Conservation (phyloP, 1,140 invertebrate species). For the Drosophila chauvacae region DNA sequence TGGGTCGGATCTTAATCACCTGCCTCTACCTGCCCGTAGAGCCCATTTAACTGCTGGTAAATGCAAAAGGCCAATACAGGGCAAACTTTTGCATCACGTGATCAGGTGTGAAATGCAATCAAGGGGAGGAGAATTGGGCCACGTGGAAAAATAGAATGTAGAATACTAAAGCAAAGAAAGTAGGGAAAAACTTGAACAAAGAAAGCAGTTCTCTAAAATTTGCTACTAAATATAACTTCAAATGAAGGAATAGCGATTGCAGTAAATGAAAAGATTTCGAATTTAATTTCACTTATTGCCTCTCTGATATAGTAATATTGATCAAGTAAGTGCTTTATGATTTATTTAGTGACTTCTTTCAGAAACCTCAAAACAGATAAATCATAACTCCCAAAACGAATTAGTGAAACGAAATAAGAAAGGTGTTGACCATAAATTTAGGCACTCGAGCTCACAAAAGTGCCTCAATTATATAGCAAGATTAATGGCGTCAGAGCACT, state of each 20-base stretch:
- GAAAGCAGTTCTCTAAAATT: no score
- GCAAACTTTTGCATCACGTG: conserved; percentile 43
- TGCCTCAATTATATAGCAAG: conserved; percentile 9
- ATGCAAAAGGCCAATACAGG: conserved; percentile 40
- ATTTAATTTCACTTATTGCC: no score
- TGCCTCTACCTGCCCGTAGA: conserved; percentile 6
- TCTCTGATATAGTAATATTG: not conserved
- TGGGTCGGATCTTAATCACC: conserved; percentile 61
- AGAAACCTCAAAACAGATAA: not conserved
- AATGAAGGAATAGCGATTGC: not conserved
- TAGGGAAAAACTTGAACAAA: no score
- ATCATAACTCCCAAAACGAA: not conserved
- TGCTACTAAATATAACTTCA: no score
- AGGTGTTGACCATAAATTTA: conserved; percentile 25
- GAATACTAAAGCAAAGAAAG: not conserved
- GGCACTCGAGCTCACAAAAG: not conserved
- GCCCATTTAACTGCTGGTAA: conserved; percentile 34
- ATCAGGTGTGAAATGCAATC: conserved; percentile 47
- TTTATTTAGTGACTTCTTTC: not conserved
- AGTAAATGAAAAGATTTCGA: no score
- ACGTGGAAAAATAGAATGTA: not conserved
- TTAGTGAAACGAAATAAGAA: not conserved
- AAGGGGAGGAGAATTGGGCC: not conserved
- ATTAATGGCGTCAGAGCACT: conserved; percentile 20
- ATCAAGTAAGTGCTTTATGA: not conserved